These are phyloP conservation scores for Notolepis coatsorum DNA, from an alignment of 2,797 vertebrate species.

Conservation along the genomic window DNA sequence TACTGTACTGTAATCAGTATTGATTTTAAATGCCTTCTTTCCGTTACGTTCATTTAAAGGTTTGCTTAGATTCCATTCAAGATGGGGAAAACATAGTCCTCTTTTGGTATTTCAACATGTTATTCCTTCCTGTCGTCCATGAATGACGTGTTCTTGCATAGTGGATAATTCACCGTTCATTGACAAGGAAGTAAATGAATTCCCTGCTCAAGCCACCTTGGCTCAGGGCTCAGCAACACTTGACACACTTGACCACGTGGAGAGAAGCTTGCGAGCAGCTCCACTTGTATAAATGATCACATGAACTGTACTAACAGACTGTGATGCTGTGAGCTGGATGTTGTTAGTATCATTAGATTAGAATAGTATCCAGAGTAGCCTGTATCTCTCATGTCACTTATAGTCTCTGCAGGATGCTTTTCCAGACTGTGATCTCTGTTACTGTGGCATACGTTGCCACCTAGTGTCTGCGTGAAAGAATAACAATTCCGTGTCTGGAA, in stretches of 20 bases:
- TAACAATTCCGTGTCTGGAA: neutral
- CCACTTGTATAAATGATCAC: no score
- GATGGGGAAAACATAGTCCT: constrained; percentile 6
- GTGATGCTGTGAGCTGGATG: constrained; percentile 27
- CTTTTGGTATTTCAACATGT: neutral
- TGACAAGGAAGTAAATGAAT: constrained; percentile 10
- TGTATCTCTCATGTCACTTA: no score
- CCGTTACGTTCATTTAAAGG: no score
- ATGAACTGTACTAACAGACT: no score
- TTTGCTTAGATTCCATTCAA: neutral
- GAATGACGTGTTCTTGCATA: constrained; percentile 5
- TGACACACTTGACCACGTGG: no score
- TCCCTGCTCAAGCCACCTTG: neutral
- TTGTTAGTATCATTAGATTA: no score
- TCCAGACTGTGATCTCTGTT: constrained; percentile 19
- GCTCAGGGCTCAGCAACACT: constrained; percentile 5
- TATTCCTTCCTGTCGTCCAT: neutral
- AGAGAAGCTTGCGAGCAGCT: no score
- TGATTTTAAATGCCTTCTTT: neutral
- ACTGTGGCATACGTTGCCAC: constrained; percentile 40
- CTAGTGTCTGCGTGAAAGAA: constrained; percentile 37
- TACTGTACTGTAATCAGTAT: constrained; percentile 33
- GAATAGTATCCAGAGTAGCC: no score
- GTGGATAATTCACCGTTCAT: neutral
- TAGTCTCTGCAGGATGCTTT: neutral